Conservation (phyloP, 2,797 vertebrate genomes). For the Paramormyrops hopkinsi region DNA sequence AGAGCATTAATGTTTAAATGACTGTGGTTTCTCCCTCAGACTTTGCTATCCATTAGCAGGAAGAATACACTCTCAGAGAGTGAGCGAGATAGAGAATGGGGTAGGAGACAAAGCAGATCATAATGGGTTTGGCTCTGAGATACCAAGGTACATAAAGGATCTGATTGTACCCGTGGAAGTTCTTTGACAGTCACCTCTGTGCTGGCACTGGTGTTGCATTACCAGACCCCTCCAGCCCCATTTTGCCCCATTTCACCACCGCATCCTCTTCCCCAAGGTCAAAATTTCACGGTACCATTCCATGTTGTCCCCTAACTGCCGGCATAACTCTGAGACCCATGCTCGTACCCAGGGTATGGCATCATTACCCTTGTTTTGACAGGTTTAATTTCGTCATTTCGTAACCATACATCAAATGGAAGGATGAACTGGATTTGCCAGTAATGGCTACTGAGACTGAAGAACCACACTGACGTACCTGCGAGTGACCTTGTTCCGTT, state of each 20-base stretch:
- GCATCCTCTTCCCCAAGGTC: conserved; percentile 4
- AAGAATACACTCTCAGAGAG: conserved; percentile 46
- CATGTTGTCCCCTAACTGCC: not conserved
- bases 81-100: conserved; percentile 47
- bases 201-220: conserved; percentile 12
- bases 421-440: conserved; percentile 45
- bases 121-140: conserved; percentile 48
- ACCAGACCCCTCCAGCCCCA: not conserved
- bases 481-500: conserved; percentile 11
- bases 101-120: conserved; percentile 61
- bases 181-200: not conserved
- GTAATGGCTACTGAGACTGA: not conserved
- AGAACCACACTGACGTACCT: conserved; percentile 42
- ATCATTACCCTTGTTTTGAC: conserved; percentile 72
- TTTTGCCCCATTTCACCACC: not conserved
- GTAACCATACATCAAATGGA: conserved; percentile 65
- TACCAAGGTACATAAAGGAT: conserved; percentile 23
- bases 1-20: conserved; percentile 67
- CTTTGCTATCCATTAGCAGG: conserved; percentile 61
- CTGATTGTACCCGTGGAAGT: conserved; percentile 24
- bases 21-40: conserved; percentile 60
- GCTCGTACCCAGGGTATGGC: conserved; percentile 59
- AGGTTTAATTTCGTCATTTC: conserved; percentile 65
- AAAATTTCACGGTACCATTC: not conserved
- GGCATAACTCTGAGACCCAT: conserved; percentile 14